A percentile compares a stretch with the other conserved stretches of the same genome.
These are phyloP conservation scores for Ceratina japonica DNA, from an alignment of 1,140 invertebrate species.

Conservation along the genomic window DNA sequence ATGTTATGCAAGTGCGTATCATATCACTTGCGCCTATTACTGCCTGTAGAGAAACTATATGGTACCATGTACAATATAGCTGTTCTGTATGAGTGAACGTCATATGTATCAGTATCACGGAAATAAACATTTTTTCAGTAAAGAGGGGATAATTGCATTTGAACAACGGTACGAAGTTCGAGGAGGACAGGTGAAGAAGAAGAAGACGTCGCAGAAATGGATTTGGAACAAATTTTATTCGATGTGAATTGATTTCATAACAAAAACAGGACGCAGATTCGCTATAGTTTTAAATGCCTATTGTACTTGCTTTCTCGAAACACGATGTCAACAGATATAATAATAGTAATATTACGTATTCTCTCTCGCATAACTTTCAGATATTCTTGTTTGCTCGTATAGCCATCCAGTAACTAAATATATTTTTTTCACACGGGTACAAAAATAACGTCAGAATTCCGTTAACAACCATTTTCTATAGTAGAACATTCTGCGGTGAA, in stretches of 20 bases:
- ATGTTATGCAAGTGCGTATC: conserved; percentile 21
- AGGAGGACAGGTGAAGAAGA: background rate
- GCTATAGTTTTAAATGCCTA: conserved; percentile 44
- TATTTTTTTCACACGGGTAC: conserved; percentile 47
- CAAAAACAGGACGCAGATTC: conserved; percentile 63
- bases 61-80: conserved; percentile 74
- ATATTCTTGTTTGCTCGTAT: conserved; percentile 21
- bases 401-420: conserved; percentile 41
- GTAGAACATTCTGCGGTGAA: conserved; percentile 9
- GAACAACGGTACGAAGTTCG: too few relatives aligned
- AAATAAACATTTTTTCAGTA: conserved; percentile 78
- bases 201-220: background rate
- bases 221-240: conserved; percentile 70
- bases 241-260: conserved; percentile 62
- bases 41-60: conserved; percentile 64
- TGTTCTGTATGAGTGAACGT: conserved; percentile 66
- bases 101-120: conserved; percentile 71
- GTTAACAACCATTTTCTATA: conserved; percentile 31
- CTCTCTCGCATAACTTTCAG: conserved; percentile 29
- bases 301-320: conserved; percentile 58
- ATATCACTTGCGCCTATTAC: conserved; percentile 52
- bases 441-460: conserved; percentile 63
- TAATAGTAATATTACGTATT: conserved; percentile 47
- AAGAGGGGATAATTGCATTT: conserved; percentile 21
- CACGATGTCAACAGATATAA: conserved; percentile 62